These are phyloP conservation scores for Ardeotis arabs DNA, from an alignment of 2,113 vertebrate species.

Conservation along the genomic window DNA sequence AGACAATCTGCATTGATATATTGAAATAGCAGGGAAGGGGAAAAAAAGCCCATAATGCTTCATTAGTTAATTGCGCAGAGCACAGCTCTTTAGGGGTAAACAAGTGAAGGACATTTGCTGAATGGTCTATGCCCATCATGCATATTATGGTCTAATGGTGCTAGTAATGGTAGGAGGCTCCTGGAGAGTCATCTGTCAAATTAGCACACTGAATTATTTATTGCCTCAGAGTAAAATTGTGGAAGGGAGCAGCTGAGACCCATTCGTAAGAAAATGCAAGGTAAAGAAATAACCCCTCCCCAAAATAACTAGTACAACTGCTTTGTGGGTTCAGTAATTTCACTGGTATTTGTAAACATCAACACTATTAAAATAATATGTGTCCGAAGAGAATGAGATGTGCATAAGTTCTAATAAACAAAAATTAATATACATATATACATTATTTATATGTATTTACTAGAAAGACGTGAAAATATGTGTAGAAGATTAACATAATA, in stretches of 20 bases:
- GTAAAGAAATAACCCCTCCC: background rate
- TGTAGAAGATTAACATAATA: background rate
- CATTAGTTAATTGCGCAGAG: constrained; percentile 86
- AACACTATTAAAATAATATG: background rate
- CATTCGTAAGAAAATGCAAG: constrained; percentile 71
- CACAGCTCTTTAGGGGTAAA: constrained; percentile 84
- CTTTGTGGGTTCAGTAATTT: background rate
- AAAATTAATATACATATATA: background rate
- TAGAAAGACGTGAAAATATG: background rate
- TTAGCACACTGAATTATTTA: constrained; percentile 89
- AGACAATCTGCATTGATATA: constrained; percentile 76
- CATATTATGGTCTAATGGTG: constrained; percentile 85
- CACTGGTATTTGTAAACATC: background rate
- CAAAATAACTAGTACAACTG: constrained; percentile 20
- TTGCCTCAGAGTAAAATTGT: constrained; percentile 80
- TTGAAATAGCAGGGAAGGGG: constrained; percentile 74
- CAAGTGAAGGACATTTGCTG: constrained; percentile 85
- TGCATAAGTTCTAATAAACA: background rate
- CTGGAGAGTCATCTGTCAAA: constrained; percentile 87
- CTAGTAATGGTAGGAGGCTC: constrained; percentile 82
- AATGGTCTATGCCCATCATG: constrained; percentile 79
- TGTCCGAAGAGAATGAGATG: background rate
- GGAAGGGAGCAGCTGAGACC: constrained; percentile 82
- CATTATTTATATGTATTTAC: background rate
- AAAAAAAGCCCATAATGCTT: constrained; percentile 77